Percentiles rank a stretch among this genome's conserved stretches.
phyloP scores from a whole-genome alignment of 2,888 invertebrate genomes.

The Watsonalla cultraria region DNA sequence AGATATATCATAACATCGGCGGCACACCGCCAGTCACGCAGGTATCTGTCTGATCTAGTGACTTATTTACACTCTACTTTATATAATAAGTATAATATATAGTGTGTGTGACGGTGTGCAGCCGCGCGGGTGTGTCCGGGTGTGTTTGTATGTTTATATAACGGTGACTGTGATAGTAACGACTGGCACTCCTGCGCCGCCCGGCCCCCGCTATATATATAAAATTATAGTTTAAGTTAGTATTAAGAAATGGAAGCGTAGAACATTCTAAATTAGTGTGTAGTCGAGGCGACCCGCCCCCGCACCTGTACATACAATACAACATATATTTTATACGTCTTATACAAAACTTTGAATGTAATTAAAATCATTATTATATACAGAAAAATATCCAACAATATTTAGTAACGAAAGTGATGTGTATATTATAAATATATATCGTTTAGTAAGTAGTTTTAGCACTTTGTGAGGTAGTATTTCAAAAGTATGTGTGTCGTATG shows the following conservation, averaged over 20 bases:
- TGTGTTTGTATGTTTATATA: neutral
- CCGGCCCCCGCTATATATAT: no score
- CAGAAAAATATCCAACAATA: no score
- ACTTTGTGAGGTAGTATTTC: no score
- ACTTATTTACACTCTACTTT: neutral
- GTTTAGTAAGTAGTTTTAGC: no score
- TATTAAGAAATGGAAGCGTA: conserved; percentile 52
- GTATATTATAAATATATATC: no score
- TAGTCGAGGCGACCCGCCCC: conserved; percentile 47
- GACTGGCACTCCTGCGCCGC: neutral
- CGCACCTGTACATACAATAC: conserved; percentile 10
- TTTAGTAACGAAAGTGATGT: no score
- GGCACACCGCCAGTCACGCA: neutral
- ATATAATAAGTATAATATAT: neutral
- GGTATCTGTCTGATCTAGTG: neutral
- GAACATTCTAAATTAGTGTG: conserved; percentile 66
- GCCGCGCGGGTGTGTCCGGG: no score
- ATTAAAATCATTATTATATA: no score
- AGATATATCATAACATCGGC: neutral
- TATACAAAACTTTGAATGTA: no score
- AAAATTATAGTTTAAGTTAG: conserved; percentile 5
- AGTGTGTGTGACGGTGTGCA: conserved; percentile 3
- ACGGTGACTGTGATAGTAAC: neutral
- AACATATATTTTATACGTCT: no score
- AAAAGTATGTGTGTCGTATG: conserved; percentile 9